Evolutionary conservation across 2,113 vertebrate genomes (phyloP).

Genomic region (Pycnonotus jocosus): DNA sequence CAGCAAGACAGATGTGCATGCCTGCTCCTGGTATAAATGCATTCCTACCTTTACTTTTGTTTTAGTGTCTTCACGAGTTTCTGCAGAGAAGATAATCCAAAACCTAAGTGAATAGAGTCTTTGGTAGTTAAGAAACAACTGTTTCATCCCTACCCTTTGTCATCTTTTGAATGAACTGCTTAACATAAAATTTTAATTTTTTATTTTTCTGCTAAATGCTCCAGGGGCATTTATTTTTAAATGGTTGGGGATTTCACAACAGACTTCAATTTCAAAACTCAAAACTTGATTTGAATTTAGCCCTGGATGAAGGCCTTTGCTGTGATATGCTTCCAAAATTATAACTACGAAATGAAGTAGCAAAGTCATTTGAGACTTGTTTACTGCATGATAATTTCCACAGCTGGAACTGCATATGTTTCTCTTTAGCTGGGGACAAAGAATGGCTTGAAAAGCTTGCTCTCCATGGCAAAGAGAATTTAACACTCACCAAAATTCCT

Average conservation of each 20-base stretch:
- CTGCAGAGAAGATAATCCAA: background rate
- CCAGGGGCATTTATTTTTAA: background rate
- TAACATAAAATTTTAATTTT: slow-evolving; percentile 3
- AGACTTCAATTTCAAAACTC: slow-evolving; percentile 17
- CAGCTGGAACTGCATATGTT: background rate
- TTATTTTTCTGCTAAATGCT: background rate
- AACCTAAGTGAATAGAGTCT: background rate
- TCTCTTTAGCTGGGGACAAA: background rate
- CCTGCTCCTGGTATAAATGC: background rate
- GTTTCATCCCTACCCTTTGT: background rate
- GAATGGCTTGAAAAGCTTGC: background rate
- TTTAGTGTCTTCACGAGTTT: background rate
- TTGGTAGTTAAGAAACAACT: background rate
- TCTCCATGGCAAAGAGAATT: background rate
- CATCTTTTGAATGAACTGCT: background rate
- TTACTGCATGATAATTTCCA: background rate
- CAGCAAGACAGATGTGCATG: background rate
- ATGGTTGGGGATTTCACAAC: background rate
- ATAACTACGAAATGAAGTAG: background rate
- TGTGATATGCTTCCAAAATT: background rate
- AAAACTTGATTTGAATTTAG: background rate
- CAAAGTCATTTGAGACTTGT: background rate
- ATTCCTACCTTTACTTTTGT: background rate
- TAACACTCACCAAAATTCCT: background rate
- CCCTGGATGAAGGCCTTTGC: background rate